phyloP scores from a whole-genome alignment of 2,888 invertebrate genomes.

The Synanthedon formicaeformis region DNA sequence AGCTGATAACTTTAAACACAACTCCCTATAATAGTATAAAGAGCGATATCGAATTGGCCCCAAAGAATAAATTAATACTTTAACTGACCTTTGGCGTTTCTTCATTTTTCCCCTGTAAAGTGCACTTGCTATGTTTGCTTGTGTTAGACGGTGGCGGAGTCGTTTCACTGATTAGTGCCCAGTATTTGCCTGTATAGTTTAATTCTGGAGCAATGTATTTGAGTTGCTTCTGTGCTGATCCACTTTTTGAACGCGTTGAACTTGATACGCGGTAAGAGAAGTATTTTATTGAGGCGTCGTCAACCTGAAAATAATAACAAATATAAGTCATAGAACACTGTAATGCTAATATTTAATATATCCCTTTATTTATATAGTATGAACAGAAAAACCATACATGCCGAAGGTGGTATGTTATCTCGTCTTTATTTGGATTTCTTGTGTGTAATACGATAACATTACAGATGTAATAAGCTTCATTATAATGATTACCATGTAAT shows the following conservation, averaged over 20 bases:
- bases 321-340: too few relatives aligned
- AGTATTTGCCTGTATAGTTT: conserved; percentile 59
- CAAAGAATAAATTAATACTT: neutral
- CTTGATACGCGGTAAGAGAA: conserved; percentile 63
- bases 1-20: too few relatives aligned
- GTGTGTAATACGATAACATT: too few relatives aligned
- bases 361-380: too few relatives aligned
- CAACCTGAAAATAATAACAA: conserved; percentile 25
- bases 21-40: too few relatives aligned
- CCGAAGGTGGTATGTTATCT: too few relatives aligned
- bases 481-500: too few relatives aligned
- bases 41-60: too few relatives aligned
- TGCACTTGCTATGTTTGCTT: conserved; percentile 54
- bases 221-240: conserved; percentile 55
- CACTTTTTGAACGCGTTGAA: conserved; percentile 54
- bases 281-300: conserved; percentile 50
- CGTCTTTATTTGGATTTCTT: too few relatives aligned
- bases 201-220: conserved; percentile 61
- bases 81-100: conserved; percentile 50
- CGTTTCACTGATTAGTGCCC: conserved; percentile 60
- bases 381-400: too few relatives aligned
- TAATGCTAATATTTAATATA: too few relatives aligned
- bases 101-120: conserved; percentile 49
- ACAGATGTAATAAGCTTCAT: too few relatives aligned
- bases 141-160: conserved; percentile 29